Conservation (phyloP, 2,113 vertebrate genomes). For the Maccullochella peelii region DNA sequence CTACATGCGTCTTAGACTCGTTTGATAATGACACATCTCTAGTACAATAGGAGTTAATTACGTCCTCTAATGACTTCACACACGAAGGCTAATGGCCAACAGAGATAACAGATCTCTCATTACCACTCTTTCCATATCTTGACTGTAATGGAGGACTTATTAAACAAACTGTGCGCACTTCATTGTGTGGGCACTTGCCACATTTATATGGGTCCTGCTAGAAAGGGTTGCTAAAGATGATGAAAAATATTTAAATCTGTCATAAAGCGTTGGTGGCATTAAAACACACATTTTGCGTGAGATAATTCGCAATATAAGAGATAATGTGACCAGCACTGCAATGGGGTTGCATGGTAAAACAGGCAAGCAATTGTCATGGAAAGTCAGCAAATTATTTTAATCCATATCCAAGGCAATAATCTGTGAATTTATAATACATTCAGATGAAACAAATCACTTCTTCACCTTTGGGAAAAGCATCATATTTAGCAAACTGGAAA, state of each 20-base stretch:
- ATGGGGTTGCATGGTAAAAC: neutral
- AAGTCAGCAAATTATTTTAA: neutral
- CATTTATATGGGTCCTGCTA: neutral
- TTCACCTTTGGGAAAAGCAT: neutral
- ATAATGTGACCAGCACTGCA: constrained; percentile 2
- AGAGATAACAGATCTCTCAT: constrained; percentile 79
- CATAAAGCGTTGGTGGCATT: neutral
- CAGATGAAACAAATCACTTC: neutral
- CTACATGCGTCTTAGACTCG: constrained; percentile 39
- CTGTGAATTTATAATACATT: neutral
- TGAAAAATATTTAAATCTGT: constrained; percentile 24
- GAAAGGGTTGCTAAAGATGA: neutral
- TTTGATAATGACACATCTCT: constrained; percentile 59
- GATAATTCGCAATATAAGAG: too few species aligned
- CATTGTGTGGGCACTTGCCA: constrained; percentile 29
- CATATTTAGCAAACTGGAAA: neutral
- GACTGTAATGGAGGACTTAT: constrained; percentile 49
- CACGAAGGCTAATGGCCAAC: constrained; percentile 67
- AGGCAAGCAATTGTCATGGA: neutral
- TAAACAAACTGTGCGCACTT: constrained; percentile 47
- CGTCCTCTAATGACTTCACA: constrained; percentile 75
- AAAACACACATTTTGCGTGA: constrained; percentile 16
- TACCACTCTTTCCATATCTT: constrained; percentile 65
- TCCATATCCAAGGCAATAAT: neutral
- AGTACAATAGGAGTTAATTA: constrained; percentile 77